These are phyloP conservation scores for Eueremaeus valkanovi DNA, from an alignment of 2,888 invertebrate species.

Conservation along the genomic window DNA sequence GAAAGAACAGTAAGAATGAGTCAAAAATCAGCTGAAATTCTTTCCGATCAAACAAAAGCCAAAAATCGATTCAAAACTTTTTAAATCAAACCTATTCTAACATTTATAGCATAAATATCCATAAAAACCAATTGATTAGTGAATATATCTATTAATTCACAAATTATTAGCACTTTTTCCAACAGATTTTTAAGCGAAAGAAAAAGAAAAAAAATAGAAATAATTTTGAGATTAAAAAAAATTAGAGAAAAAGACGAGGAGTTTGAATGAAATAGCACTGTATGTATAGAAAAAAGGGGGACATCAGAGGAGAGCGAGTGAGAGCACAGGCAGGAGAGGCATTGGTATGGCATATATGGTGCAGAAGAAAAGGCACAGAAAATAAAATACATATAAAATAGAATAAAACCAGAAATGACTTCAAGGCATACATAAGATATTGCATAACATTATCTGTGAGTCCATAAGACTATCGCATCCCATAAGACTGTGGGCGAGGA, in stretches of 20 bases:
- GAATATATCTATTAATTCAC: slow-evolving; percentile 3
- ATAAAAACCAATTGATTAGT: neutral
- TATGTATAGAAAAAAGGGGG: neutral
- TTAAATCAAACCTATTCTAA: neutral
- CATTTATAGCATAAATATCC: slow-evolving; percentile 11
- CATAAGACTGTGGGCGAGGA: slow-evolving; percentile 5
- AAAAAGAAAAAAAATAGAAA: neutral
- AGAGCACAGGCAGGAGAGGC: neutral
- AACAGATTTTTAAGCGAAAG: neutral
- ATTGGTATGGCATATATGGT: neutral
- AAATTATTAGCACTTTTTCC: slow-evolving; percentile 11
- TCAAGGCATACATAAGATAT: neutral
- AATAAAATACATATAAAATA: neutral
- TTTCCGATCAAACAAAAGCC: neutral
- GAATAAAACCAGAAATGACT: slow-evolving; percentile 9
- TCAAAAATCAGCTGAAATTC: slow-evolving; percentile 7
- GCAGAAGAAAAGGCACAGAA: neutral
- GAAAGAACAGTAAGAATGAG: neutral
- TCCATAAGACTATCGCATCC: slow-evolving; percentile 3
- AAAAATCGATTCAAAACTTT: neutral
- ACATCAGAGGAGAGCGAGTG: neutral
- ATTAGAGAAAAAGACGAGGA: slow-evolving; percentile 1
- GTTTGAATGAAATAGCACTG: neutral
- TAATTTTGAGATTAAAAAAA: neutral
- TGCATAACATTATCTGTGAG: neutral